Evolutionary conservation across 1,140 invertebrate species (phyloP).

Genomic region (Chrysomallon squamiferum): DNA sequence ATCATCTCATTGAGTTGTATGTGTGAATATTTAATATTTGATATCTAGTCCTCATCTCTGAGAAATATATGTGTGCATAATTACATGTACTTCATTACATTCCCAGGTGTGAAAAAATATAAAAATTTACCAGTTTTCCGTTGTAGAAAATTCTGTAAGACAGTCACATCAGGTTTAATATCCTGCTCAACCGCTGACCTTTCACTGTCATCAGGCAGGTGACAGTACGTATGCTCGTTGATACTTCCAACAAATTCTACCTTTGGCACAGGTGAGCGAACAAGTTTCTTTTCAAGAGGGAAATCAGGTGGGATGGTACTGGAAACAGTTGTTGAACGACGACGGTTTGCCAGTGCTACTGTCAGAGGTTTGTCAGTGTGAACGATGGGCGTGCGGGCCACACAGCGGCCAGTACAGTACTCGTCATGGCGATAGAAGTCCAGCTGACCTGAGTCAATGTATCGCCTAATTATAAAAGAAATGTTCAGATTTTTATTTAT

Average conservation of each 20-base stretch:
- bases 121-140: no score
- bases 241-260: constrained; percentile 3
- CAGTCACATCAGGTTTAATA: not conserved
- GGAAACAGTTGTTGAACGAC: no score
- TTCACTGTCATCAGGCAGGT: constrained; percentile 3
- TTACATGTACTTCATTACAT: no score
- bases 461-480: constrained; percentile 37
- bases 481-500: not conserved
- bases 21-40: no score
- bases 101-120: no score
- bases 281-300: no score
- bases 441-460: constrained; percentile 60
- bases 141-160: not conserved
- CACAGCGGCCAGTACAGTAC: constrained; percentile 55
- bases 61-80: no score
- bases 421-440: constrained; percentile 59
- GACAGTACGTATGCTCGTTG: constrained; percentile 1
- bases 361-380: not conserved
- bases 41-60: no score
- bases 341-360: no score
- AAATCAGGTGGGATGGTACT: no score
- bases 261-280: not conserved
- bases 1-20: no score
- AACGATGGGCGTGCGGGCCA: constrained; percentile 27
- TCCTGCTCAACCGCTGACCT: not conserved